A percentile compares a stretch with the other conserved stretches of the same genome.
phyloP scores from a whole-genome alignment of 2,888 invertebrate species.

The Hyposoter didymator region DNA sequence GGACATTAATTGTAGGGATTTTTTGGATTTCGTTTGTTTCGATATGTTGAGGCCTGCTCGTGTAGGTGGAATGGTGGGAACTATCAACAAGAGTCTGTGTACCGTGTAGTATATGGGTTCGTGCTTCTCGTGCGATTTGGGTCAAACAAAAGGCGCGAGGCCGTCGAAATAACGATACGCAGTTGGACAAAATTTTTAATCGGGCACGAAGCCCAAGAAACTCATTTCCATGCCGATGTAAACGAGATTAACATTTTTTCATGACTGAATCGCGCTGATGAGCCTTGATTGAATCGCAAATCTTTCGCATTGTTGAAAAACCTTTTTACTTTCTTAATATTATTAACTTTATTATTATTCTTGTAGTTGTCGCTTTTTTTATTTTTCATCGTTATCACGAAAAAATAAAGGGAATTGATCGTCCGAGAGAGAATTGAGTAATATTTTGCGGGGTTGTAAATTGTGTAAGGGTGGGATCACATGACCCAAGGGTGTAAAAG shows the following conservation, averaged over 20 bases:
- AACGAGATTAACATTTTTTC: background rate
- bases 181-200: constrained; percentile 38
- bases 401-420: background rate
- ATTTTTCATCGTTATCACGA: background rate
- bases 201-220: constrained; percentile 33
- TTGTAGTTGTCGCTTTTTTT: background rate
- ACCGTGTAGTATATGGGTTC: constrained; percentile 18
- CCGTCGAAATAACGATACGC: constrained; percentile 60
- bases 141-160: constrained; percentile 66
- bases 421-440: background rate
- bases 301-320: background rate
- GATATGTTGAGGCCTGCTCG: constrained; percentile 3
- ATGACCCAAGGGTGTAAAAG: background rate
- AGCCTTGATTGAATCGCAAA: background rate
- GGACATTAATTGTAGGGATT: background rate
- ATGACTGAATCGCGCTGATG: background rate
- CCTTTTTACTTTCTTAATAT: background rate
- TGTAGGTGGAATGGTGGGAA: constrained; percentile 28
- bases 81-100: background rate
- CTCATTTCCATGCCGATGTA: constrained; percentile 4
- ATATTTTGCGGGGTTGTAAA: background rate
- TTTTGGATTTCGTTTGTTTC: background rate
- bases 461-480: background rate
- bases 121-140: constrained; percentile 51
- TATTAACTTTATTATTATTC: background rate